Evolutionary conservation across 2,113 vertebrate species (phyloP), one percentile per base, ranked within the genome.

Genomic region (Gavialis gangeticus): DNA sequence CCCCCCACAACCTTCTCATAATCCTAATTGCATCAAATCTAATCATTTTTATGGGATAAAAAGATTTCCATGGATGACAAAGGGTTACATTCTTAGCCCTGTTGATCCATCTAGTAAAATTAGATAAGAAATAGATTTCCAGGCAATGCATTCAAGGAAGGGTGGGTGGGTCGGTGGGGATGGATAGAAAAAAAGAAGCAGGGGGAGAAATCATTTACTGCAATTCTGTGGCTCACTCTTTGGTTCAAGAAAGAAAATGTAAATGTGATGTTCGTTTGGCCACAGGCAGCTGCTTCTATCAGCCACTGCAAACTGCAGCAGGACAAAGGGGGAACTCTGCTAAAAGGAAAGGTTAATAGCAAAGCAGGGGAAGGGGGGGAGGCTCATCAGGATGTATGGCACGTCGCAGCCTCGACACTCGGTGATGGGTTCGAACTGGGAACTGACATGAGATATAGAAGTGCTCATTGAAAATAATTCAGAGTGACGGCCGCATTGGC

Each of bases 381-480:
- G 96, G 97, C 98, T 99, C 98, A 99, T 99, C 98, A 97, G 98
- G 98, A 99, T 98, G 98, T 97, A 96, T 96, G 83, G 97, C 98
- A 98, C 97, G 98, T 99, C 98, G 97, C 97, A 97, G 98, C 98
- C 98, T 97, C 97, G 97, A 97, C 97, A 97, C 98, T 98, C 98
- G 91, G 98, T 98, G 99, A 99, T 99, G 98, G 98, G 98, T 98
- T 99, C 98, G 98, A 99, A 98, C 98, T 98, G 98, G 98, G 98
- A 99, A 98, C 98, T 99, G 98, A 98, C 98, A 98, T 97, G 98
- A 96, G 98, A 98, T 98, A 98, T 98, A 99, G 98, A 99, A 98
- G 98, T 98, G 98, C 98, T 99, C 98, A 97, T 99, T 98, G 99
- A 99, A 98, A 99, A 98, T 99, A 99, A 99, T 99, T 98, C 98